Evolutionary conservation across 2,797 vertebrate species (phyloP), one percentile per base, ranked within the genome.

Genomic region (Epinephelus coioides): DNA sequence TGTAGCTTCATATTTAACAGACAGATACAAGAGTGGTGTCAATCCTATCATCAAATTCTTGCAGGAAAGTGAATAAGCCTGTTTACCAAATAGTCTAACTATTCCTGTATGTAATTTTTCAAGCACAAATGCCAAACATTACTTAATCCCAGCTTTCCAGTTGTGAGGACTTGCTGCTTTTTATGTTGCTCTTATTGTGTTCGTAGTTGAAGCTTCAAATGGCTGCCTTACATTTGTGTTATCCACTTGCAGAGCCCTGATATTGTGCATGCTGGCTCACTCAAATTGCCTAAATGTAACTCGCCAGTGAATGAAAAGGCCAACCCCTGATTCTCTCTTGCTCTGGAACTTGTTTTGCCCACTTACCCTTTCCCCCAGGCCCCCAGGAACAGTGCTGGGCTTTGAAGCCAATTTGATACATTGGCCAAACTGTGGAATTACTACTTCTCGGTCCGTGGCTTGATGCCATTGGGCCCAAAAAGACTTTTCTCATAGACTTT

Each of bases 231-330:
- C 14, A 30, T 65, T 61, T 7, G 51, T 15, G 10, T 51, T 6
- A 5, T 7, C 6, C 47, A 7, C 5, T 4, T 63, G 64, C 27
- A 78, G 2, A 38, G 43, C 19, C 19, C 13, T 55, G 18, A 6
- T 76, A 21, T 43, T 63, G 47, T 69, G 38, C 54, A n/a, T 62
- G 54, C 15, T 64, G 49, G 53, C 14, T 77, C 43, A 27, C 55
- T 54, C 17, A 2, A 40, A 23, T 6, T 54, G 19, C 21, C 68
- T 56, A 10, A 73, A 63, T 56, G 65, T 30, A 76, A 40, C 49
- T 2, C 23, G 30, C 30, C 30, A 34, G 34, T 34, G 34, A 34
- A 34, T 7, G 34, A 34, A 34, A 34, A 34, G 7, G 34, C 34
- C 34, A 34, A 34, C 7, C 34, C 7, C 34, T 8, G 7, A 34